Percentiles rank a stretch among this genome's conserved stretches.
These are phyloP conservation scores for Polydrusus pterygomalis DNA, from an alignment of 2,888 invertebrate species.

Conservation along the genomic window DNA sequence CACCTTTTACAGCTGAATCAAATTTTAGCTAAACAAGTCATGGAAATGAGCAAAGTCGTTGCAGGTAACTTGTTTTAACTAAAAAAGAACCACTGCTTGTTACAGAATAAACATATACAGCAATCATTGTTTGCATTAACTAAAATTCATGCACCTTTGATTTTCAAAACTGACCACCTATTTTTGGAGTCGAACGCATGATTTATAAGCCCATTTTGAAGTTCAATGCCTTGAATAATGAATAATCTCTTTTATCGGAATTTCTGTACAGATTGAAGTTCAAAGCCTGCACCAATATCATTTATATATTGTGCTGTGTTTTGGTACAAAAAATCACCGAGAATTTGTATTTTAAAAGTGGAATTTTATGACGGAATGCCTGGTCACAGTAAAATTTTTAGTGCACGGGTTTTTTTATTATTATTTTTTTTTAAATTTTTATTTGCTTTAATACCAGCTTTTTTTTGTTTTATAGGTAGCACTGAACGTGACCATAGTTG, in stretches of 20 bases:
- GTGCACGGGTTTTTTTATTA: neutral
- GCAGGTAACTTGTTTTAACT: slow-evolving; percentile 82
- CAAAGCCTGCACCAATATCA: neutral
- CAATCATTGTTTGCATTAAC: neutral
- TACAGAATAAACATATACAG: too few species aligned
- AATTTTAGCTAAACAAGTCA: slow-evolving; percentile 93
- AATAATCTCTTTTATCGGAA: too few species aligned
- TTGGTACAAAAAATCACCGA: too few species aligned
- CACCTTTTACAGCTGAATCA: slow-evolving; percentile 93
- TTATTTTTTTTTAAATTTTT: slow-evolving; percentile 38
- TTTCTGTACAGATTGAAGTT: too few species aligned
- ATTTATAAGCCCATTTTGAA: too few species aligned
- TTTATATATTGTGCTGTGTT: too few species aligned
- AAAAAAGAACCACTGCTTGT: slow-evolving; percentile 2
- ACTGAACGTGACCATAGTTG: slow-evolving; percentile 67
- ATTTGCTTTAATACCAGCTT: slow-evolving; percentile 54
- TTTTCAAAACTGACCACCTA: too few species aligned
- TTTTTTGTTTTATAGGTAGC: slow-evolving; percentile 69
- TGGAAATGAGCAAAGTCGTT: slow-evolving; percentile 95
- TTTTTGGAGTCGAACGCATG: too few species aligned
- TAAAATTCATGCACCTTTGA: neutral
- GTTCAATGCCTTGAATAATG: too few species aligned
- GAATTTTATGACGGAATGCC: neutral
- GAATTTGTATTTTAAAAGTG: too few species aligned
- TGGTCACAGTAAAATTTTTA: neutral